Evolutionary conservation across 2,888 invertebrate genomes (phyloP).

Genomic region (Meloe dianella): DNA sequence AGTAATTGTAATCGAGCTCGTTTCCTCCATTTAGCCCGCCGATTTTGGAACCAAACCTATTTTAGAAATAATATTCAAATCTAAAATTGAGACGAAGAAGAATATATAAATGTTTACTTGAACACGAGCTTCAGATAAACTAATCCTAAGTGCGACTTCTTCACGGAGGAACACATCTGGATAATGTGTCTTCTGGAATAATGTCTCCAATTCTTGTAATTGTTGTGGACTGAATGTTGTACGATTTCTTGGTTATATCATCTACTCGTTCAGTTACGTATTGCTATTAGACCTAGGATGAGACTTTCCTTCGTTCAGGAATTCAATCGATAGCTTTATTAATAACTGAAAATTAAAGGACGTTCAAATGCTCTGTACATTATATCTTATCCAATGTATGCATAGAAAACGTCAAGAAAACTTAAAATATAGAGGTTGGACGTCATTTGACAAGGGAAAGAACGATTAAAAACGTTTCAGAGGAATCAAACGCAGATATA

Average conservation of each 20-base stretch:
- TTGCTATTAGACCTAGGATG: too few relatives aligned
- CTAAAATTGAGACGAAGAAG: neutral
- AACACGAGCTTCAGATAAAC: conserved; percentile 90
- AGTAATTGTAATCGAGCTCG: conserved; percentile 84
- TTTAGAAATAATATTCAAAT: conserved; percentile 24
- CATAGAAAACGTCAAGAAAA: too few relatives aligned
- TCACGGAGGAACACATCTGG: conserved; percentile 89
- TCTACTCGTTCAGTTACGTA: too few relatives aligned
- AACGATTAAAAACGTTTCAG: too few relatives aligned
- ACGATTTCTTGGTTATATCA: conserved; percentile 83
- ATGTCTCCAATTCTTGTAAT: conserved; percentile 85
- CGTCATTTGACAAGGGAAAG: too few relatives aligned
- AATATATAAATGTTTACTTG: conserved; percentile 72
- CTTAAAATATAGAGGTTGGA: too few relatives aligned
- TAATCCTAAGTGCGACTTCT: conserved; percentile 89
- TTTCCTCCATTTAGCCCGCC: conserved; percentile 90
- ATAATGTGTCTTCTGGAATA: conserved; percentile 94
- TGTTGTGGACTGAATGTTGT: conserved; percentile 96
- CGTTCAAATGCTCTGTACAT: too few relatives aligned
- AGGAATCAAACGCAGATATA: too few relatives aligned
- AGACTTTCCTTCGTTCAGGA: too few relatives aligned
- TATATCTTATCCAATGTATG: too few relatives aligned
- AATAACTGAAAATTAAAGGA: too few relatives aligned
- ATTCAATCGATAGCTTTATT: too few relatives aligned
- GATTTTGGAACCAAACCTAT: conserved; percentile 93